Evolutionary conservation across 2,888 invertebrate genomes (phyloP), one percentile per base, ranked within the genome.

Genomic region (Elegia similella): DNA sequence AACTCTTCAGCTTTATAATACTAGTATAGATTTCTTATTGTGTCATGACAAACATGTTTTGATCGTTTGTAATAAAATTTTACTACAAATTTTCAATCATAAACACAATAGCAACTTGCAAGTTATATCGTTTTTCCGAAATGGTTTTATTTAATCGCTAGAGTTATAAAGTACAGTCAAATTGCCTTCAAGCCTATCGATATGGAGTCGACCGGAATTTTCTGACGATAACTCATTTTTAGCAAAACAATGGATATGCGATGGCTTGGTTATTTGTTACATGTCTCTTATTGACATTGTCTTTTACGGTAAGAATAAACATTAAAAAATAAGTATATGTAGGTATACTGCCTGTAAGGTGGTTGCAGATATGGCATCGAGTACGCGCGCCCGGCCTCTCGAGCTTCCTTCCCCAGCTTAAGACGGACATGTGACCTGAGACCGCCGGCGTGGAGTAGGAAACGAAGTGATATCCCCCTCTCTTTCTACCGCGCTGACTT

Each of bases 251-350:
- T 42, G 48, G 10, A 42, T 32, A 42, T 30, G 17, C 46, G 17
- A 43, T 56, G 52, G 23, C 23, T 38, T 52, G 57, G 38, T 48
- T 42, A 10, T 53, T 48, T 16, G 50, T 50, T 5, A 32, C 13
- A 48, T 50, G 32, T 34, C 10, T 53, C 10, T 7, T 53, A 43
- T 43, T 53, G 13, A 10, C 5, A 43, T 8, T 53, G 17, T 2
- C 43, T 6, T 7, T 23, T 32, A 15, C 34, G 46, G 44, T 46
- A 46, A 55, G 44, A 55, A 34, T 6, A 23, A 38, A n/a, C 1
- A 8, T 10, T 42, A 8, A 1, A 38, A 23, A 23, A 23, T 23
- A 23, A 23, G n/a, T n/a, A n/a, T n/a, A n/a, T n/a, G n/a, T n/a
- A n/a, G n/a, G n/a, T n/a, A n/a, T n/a, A n/a, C n/a, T n/a, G n/a